These are phyloP conservation scores for Platycercus adscitus DNA, from an alignment of 2,113 vertebrate species.

Conservation along the genomic window DNA sequence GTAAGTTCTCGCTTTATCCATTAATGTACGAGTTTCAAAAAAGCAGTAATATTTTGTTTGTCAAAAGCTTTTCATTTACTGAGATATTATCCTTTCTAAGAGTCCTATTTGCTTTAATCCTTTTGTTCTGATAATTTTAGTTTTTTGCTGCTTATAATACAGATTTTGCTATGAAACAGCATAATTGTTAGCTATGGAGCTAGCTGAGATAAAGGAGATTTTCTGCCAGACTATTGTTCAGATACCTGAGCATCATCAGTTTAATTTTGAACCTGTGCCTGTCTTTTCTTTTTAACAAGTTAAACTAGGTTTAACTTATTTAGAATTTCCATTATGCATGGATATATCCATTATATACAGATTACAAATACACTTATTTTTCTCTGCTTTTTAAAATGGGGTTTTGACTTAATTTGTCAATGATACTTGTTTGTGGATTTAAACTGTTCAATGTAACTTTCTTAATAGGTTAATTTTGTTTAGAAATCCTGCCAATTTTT, in stretches of 20 bases:
- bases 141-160: rapidly evolving
- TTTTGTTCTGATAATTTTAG: not conserved
- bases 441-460: not conserved
- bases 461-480: not conserved
- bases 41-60: not conserved
- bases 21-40: not conserved
- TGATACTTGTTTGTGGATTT: not conserved
- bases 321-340: not conserved
- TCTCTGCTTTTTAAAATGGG: not conserved
- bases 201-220: not conserved
- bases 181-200: not conserved
- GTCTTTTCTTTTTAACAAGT: not conserved
- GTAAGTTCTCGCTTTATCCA: not conserved
- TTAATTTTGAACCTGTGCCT: not conserved
- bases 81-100: not conserved
- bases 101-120: not conserved
- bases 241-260: not conserved
- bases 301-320: not conserved
- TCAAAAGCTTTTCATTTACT: not conserved
- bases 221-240: not conserved
- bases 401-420: not conserved
- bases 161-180: not conserved
- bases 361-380: not conserved
- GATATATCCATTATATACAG: not conserved
- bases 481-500: not conserved